A percentile compares a stretch with the other conserved stretches of the same genome.
Evolutionary conservation across 2,888 invertebrate genomes (phyloP).

Genomic region (Drosophila rubida): DNA sequence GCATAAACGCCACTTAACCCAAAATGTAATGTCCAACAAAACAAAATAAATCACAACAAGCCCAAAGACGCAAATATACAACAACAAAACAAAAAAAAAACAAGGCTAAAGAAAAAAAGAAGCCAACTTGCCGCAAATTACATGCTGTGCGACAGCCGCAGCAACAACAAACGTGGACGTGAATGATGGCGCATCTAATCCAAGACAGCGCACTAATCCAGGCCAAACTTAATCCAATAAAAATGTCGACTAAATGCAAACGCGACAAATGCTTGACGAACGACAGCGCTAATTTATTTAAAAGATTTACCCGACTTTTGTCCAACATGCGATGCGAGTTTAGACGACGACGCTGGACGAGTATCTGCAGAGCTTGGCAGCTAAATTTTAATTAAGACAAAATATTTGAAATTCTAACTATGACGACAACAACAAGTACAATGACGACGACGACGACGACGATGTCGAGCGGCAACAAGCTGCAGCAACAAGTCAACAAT

Average conservation of each 20-base stretch:
- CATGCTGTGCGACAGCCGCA: constrained; percentile 57
- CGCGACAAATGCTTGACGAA: constrained; percentile 75
- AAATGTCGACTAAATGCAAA: constrained; percentile 76
- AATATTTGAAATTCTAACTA: constrained; percentile 72
- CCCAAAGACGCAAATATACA: constrained; percentile 27
- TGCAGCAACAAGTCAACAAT: constrained; percentile 62
- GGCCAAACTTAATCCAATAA: constrained; percentile 77
- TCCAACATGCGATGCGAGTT: constrained; percentile 7
- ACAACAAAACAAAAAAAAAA: constrained; percentile 19
- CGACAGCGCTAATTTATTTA: constrained; percentile 74
- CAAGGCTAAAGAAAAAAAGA: too few relatives aligned
- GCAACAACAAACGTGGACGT: constrained; percentile 37
- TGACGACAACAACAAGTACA: constrained; percentile 34
- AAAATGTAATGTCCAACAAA: constrained; percentile 63
- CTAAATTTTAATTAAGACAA: constrained; percentile 76
- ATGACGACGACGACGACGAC: neutral
- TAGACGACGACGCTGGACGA: constrained; percentile 4
- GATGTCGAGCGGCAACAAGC: constrained; percentile 18
- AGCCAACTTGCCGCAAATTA: constrained; percentile 67
- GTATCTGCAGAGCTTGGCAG: constrained; percentile 23
- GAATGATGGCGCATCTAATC: constrained; percentile 71
- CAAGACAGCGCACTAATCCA: constrained; percentile 58
- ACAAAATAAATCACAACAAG: constrained; percentile 69
- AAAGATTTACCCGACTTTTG: constrained; percentile 69
- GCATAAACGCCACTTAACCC: constrained; percentile 68